Conservation (phyloP, 2,888 invertebrate genomes). For the Malthinus seriepunctatus region DNA sequence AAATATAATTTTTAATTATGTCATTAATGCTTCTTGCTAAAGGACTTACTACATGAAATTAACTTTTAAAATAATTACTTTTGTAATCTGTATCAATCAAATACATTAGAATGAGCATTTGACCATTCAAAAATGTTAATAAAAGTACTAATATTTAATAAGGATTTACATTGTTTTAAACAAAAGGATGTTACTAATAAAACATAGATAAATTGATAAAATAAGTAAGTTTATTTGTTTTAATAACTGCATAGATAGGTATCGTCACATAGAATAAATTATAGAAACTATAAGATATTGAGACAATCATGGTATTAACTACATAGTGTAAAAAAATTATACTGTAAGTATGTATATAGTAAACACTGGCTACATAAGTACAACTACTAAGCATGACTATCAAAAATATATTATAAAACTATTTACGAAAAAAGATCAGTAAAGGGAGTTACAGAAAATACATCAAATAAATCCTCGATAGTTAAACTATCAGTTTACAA, state of each 20-base stretch:
- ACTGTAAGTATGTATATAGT: conserved; percentile 1
- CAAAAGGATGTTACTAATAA: too few species aligned
- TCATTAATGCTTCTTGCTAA: too few species aligned
- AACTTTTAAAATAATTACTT: too few species aligned
- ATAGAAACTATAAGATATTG: conserved; percentile 1
- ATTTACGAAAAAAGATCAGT: neutral
- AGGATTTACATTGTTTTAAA: too few species aligned
- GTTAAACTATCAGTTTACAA: neutral
- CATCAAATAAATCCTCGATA: conserved; percentile 1
- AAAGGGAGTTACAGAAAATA: conserved; percentile 5
- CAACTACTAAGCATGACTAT: conserved; percentile 5
- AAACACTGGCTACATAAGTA: conserved; percentile 30
- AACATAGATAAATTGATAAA: too few species aligned
- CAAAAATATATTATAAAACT: conserved; percentile 5
- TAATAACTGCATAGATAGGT: neutral
- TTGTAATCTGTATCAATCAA: too few species aligned
- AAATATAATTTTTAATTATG: too few species aligned
- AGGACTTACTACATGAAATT: too few species aligned
- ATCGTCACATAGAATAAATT: neutral
- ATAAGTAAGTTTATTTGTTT: too few species aligned
- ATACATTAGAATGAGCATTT: too few species aligned
- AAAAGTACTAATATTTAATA: too few species aligned
- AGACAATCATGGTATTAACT: conserved; percentile 1
- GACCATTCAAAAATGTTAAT: too few species aligned
- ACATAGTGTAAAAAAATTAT: conserved; percentile 3